Evolutionary conservation across 2,113 vertebrate genomes (phyloP), one percentile per base, ranked within the genome.

Genomic region (Asarcornis scutulata): DNA sequence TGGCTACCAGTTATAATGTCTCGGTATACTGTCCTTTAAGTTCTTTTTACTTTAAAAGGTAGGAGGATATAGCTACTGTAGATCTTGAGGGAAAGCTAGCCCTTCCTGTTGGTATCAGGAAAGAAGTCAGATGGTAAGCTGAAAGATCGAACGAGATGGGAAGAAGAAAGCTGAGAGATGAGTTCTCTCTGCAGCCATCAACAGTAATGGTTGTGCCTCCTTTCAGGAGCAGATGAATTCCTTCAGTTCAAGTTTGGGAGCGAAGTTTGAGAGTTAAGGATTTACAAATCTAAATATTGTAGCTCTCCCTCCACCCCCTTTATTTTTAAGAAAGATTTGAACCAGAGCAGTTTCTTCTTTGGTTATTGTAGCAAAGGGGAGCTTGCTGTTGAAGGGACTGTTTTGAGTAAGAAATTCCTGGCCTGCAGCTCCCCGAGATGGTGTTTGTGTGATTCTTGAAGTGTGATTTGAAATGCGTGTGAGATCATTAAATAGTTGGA

Each of bases 131-230:
- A 26, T 42, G 34, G 21, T 10, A 1, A 11, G 27, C 6, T 71
- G 32, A 50, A 75, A 88, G 46, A 15, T 2, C 1, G 34, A 63
- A 23, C 32, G 66, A 69, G 55, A 14, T 56, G 34, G 5, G n/a
- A 58, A 58, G 23, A 34, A 32, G 40, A 59, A 62, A 58, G 29
- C 48, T 59, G 52, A 83, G 46, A 56, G 29, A 25, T 32, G 46
- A 50, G 42, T 73, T 64, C 1, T 53, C 38, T 81, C 20, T 89
- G 67, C 55, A 88, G 29, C 42, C 5, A 17, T 34, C 50, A 81
- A 4, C 38, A 62, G 2, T 68, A 48, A 32, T 6, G 11, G 26
- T 48, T 0, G 0, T 58, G 12, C 66, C 46, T 86, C 50, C 27
- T 55, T 75, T 83, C 20, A 6, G 66, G 69, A 20, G 9, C 5